Conservation (phyloP, 1,140 invertebrate genomes). For the Centruroides sculpturatus region DNA sequence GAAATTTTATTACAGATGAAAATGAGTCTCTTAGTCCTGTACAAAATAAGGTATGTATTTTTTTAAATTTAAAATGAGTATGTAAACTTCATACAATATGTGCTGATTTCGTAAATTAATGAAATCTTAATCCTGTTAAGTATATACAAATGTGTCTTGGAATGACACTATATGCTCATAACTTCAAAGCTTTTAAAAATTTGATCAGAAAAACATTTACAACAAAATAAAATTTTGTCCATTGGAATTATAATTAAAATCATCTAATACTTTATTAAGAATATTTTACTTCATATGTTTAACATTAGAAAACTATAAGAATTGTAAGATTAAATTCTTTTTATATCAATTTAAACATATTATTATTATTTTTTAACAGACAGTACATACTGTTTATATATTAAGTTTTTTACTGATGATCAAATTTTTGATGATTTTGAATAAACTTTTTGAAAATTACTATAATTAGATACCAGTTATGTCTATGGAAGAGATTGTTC, state of each 20-base stretch:
- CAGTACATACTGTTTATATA: background rate
- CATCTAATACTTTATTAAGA: no score
- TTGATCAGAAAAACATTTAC: background rate
- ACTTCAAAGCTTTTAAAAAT: background rate
- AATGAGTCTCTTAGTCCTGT: slow-evolving; percentile 39
- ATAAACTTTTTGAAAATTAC: background rate
- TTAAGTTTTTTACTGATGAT: background rate
- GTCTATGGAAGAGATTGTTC: slow-evolving; percentile 22
- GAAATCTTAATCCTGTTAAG: background rate
- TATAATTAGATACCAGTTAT: background rate
- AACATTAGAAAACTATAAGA: no score
- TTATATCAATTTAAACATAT: background rate
- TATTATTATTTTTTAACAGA: background rate
- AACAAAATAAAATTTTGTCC: no score
- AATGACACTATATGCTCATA: background rate
- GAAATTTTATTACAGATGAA: slow-evolving; percentile 52
- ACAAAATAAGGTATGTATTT: slow-evolving; percentile 26
- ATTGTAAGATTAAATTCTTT: background rate
- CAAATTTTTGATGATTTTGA: background rate
- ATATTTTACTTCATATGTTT: no score
- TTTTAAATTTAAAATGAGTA: background rate
- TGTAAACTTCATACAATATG: background rate
- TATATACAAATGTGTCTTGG: background rate
- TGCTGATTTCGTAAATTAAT: background rate
- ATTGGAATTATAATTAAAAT: no score